phyloP scores from a whole-genome alignment of 2,113 vertebrate species.

The Lophotis ruficrista region DNA sequence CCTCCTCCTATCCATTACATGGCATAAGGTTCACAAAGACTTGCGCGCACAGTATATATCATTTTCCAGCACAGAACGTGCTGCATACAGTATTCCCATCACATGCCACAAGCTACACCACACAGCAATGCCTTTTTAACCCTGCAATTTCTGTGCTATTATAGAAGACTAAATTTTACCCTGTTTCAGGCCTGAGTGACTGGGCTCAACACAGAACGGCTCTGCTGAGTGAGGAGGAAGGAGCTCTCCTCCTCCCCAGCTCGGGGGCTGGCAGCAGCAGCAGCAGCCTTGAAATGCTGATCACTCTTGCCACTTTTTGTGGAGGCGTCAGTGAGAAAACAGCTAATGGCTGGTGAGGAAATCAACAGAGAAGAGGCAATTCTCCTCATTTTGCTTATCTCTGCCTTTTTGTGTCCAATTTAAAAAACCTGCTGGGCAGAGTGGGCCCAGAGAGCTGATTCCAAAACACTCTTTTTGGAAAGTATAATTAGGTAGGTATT shows the following conservation, averaged over 20 bases:
- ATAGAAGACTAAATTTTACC: background rate
- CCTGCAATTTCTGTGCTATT: background rate
- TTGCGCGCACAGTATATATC: background rate
- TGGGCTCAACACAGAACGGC: background rate
- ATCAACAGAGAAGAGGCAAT: constrained; percentile 1
- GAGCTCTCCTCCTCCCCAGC: constrained; percentile 11
- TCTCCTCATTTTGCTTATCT: constrained; percentile 12
- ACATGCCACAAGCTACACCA: background rate
- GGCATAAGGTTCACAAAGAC: background rate
- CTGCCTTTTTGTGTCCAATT: constrained; percentile 1
- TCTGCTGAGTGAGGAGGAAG: background rate
- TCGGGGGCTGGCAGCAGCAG: background rate
- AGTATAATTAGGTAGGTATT: background rate
- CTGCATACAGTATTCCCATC: background rate
- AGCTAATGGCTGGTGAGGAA: constrained; percentile 42
- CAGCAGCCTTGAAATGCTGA: constrained; percentile 19
- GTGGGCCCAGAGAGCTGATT: background rate
- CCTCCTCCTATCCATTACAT: background rate
- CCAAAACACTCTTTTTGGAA: background rate
- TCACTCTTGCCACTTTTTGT: constrained; percentile 27
- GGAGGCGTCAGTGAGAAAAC: constrained; percentile 42
- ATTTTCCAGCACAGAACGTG: background rate
- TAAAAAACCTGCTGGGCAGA: constrained; percentile 3
- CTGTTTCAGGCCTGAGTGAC: background rate
- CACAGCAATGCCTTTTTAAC: background rate